Evolutionary conservation across 2,888 invertebrate species (phyloP).

Genomic region (Aleiodes alternator): DNA sequence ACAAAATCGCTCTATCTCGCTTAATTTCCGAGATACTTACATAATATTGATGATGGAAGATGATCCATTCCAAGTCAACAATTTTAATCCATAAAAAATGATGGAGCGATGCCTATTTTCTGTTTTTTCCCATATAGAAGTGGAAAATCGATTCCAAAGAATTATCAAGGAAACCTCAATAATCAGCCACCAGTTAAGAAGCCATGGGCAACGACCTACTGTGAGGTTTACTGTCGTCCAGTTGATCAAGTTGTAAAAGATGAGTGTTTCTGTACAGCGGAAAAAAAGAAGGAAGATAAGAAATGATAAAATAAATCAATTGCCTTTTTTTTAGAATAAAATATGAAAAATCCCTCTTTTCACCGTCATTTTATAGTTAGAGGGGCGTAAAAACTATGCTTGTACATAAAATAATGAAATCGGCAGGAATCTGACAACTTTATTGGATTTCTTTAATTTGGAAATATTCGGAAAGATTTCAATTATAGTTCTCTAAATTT

Average conservation of each 20-base stretch:
- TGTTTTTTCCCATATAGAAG: not conserved
- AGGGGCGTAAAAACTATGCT: too few relatives aligned
- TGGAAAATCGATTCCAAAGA: not conserved
- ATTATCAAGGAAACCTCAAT: not conserved
- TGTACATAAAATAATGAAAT: too few relatives aligned
- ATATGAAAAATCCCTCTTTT: not conserved
- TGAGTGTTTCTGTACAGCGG: constrained; percentile 75
- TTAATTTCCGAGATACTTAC: too few relatives aligned
- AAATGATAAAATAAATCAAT: not conserved
- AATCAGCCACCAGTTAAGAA: not conserved
- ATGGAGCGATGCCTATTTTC: not conserved
- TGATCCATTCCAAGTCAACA: too few relatives aligned
- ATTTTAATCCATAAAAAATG: not conserved
- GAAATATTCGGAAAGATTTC: too few relatives aligned
- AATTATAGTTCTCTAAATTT: too few relatives aligned
- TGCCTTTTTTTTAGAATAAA: not conserved
- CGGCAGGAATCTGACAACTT: too few relatives aligned
- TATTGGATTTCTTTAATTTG: too few relatives aligned
- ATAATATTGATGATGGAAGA: too few relatives aligned
- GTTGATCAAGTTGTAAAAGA: constrained; percentile 80
- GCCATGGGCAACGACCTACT: constrained; percentile 80
- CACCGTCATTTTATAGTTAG: too few relatives aligned
- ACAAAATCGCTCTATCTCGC: too few relatives aligned
- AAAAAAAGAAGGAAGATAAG: not conserved
- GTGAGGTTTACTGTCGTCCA: constrained; percentile 80